A percentile compares a stretch with the other conserved stretches of the same genome.
phyloP scores from a whole-genome alignment of 2,888 invertebrate species.

The Euplexia lucipara region DNA sequence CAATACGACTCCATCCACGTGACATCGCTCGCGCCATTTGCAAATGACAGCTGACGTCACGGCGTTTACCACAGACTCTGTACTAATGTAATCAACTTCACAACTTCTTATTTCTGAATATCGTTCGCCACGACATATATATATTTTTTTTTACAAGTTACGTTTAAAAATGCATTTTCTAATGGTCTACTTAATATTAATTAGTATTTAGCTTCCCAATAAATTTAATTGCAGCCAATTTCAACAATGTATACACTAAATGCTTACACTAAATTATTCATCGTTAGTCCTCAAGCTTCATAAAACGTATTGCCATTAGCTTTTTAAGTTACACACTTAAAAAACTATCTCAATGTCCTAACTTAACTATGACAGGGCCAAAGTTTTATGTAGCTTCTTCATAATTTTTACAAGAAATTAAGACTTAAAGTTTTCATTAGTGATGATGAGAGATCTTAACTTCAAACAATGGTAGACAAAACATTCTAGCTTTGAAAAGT shows the following conservation, averaged over 20 bases:
- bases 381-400: constrained; percentile 29
- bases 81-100: no score
- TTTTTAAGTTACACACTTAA: constrained; percentile 25
- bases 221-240: not conserved
- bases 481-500: not conserved
- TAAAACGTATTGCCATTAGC: constrained; percentile 13
- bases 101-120: no score
- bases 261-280: not conserved
- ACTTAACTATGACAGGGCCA: constrained; percentile 21
- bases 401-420: constrained; percentile 12
- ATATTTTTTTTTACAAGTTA: no score
- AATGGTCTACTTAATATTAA: no score
- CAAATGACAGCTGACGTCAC: no score
- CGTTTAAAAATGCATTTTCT: no score
- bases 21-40: no score
- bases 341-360: constrained; percentile 33
- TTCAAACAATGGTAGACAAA: not conserved
- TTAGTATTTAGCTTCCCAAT: not conserved
- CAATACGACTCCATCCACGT: no score
- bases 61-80: no score
- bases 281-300: constrained; percentile 10
- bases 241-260: not conserved
- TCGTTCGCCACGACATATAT: no score
- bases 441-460: not conserved
- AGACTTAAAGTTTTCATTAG: not conserved